Conservation (phyloP, 2,113 vertebrate genomes). For the Herpetotheres cachinnans region DNA sequence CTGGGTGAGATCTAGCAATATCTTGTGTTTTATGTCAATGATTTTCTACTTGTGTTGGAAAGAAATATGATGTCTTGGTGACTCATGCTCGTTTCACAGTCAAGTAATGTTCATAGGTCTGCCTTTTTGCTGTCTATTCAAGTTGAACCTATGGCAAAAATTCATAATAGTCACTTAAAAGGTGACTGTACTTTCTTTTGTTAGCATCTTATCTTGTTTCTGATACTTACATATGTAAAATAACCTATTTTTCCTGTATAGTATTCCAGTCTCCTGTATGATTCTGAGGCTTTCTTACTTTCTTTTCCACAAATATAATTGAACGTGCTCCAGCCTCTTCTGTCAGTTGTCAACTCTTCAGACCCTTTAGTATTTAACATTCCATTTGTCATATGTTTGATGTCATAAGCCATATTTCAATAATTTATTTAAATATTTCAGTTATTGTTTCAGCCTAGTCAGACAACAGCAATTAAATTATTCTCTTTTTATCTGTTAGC, state of each 20-base stretch:
- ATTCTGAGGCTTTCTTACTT: neutral
- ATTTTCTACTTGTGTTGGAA: neutral
- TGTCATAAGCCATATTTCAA: neutral
- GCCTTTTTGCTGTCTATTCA: neutral
- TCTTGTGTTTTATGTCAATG: neutral
- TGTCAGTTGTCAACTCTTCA: neutral
- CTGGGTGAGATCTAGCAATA: neutral
- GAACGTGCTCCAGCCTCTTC: neutral
- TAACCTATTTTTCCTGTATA: neutral
- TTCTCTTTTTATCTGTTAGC: neutral
- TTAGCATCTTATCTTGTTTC: neutral
- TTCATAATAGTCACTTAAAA: neutral
- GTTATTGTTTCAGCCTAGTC: neutral
- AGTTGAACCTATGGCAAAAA: neutral
- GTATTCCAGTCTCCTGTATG: neutral
- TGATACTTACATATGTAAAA: neutral
- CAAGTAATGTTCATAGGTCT: neutral
- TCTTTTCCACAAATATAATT: neutral
- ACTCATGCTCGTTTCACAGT: neutral
- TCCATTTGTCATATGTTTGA: neutral
- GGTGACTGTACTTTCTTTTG: neutral
- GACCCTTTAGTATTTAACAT: neutral
- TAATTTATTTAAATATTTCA: neutral
- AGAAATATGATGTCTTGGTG: neutral
- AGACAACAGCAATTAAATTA: neutral